phyloP scores from a whole-genome alignment of 2,888 invertebrate genomes.

The Acleris emargana region DNA sequence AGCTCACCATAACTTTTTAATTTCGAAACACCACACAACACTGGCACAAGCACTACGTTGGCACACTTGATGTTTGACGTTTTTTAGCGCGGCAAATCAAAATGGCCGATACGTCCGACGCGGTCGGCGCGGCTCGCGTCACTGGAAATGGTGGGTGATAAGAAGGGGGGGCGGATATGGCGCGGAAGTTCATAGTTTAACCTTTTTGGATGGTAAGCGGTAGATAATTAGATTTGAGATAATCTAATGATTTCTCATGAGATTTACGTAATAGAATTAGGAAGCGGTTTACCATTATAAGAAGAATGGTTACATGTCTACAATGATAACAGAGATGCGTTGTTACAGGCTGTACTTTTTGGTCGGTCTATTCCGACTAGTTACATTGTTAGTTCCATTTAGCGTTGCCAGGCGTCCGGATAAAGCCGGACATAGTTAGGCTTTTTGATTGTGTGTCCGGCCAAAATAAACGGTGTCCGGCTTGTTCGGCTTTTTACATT shows the following conservation, averaged over 20 bases:
- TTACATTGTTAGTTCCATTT: no score
- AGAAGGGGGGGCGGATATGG: neutral
- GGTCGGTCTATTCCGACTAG: no score
- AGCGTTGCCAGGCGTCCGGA: no score
- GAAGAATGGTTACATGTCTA: no score
- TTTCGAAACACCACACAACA: slow-evolving; percentile 8
- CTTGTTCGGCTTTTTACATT: no score
- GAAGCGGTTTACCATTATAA: neutral
- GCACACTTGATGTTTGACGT: slow-evolving; percentile 8
- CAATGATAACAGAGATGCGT: no score
- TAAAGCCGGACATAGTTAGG: no score
- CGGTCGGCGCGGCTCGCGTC: neutral
- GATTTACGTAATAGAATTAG: no score
- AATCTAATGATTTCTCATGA: no score
- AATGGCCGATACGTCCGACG: slow-evolving; percentile 11
- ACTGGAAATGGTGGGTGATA: slow-evolving; percentile 5
- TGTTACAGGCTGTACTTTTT: no score
- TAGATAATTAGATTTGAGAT: slow-evolving; percentile 1
- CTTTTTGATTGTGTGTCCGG: no score
- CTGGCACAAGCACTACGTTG: slow-evolving; percentile 4
- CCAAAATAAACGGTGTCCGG: no score
- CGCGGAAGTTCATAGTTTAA: slow-evolving; percentile 15
- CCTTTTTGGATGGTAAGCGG: neutral
- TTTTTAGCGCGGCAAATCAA: slow-evolving; percentile 8
- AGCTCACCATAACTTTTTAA: slow-evolving; percentile 17